Conservation (phyloP, 2,888 invertebrate species). For the Cryptosula pallasiana region DNA sequence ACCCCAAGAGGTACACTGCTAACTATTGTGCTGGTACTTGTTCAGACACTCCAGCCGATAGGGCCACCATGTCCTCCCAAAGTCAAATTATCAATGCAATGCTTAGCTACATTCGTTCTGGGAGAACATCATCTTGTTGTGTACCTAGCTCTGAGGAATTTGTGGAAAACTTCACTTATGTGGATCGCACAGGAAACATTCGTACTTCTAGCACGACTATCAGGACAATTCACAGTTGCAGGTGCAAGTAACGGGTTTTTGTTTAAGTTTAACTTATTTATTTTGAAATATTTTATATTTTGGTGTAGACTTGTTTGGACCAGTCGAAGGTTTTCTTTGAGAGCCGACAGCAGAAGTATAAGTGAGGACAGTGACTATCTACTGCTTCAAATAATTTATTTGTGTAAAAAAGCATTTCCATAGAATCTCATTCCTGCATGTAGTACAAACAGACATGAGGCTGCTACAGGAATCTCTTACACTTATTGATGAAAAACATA, state of each 20-base stretch:
- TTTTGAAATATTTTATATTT: not conserved
- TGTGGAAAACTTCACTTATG: not conserved
- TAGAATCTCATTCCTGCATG: too few relatives aligned
- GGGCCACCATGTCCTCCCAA: not conserved
- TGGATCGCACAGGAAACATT: not conserved
- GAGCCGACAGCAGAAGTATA: too few relatives aligned
- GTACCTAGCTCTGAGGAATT: not conserved
- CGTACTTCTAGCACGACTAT: not conserved
- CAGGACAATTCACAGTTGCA: not conserved
- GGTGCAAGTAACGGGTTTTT: not conserved
- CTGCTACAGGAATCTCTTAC: too few relatives aligned
- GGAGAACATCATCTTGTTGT: not conserved
- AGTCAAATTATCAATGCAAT: not conserved
- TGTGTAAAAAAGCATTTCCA: too few relatives aligned
- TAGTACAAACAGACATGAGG: too few relatives aligned
- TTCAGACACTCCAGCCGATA: conserved; percentile 52
- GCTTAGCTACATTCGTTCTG: not conserved
- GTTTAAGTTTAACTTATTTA: not conserved
- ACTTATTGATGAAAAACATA: too few relatives aligned
- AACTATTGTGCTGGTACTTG: conserved; percentile 95
- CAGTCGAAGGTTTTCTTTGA: too few relatives aligned
- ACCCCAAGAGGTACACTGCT: conserved; percentile 88
- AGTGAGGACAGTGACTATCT: too few relatives aligned
- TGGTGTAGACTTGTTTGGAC: too few relatives aligned
- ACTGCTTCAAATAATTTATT: too few relatives aligned